phyloP scores from a whole-genome alignment of 2,113 vertebrate species.

The Cryptomyrus ogoouensis region DNA sequence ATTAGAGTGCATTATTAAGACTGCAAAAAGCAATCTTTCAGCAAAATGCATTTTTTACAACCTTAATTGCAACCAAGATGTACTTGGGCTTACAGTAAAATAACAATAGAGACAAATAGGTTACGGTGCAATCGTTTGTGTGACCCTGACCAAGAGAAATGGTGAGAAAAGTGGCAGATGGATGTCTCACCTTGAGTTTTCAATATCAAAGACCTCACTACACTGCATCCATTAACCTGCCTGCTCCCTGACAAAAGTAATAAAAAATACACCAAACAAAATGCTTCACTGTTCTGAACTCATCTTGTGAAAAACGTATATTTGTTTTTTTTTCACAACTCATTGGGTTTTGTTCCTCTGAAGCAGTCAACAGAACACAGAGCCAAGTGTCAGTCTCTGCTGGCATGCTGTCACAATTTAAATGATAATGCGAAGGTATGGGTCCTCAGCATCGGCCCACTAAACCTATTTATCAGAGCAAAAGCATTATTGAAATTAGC shows the following conservation, averaged over 20 bases:
- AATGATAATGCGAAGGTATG: not conserved
- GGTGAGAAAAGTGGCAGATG: not conserved
- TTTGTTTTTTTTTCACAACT: not conserved
- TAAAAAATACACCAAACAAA: not conserved
- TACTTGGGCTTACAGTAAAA: not conserved
- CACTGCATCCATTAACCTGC: not conserved
- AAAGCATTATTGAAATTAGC: not conserved
- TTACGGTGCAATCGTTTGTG: not conserved
- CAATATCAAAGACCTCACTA: not conserved
- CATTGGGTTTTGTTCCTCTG: not conserved
- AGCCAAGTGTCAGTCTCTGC: not conserved
- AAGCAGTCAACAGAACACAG: not conserved
- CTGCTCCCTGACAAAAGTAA: not conserved
- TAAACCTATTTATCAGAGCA: not conserved
- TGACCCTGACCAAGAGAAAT: not conserved
- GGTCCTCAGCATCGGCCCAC: not conserved
- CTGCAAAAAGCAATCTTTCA: not conserved
- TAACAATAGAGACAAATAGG: not conserved
- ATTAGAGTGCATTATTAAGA: not conserved
- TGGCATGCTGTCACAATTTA: not conserved
- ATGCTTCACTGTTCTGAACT: not conserved
- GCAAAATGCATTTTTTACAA: not conserved
- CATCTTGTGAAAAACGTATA: not conserved
- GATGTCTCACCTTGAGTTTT: not conserved
- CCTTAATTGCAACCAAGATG: not conserved